These are phyloP conservation scores for Neoarius graeffei DNA, from an alignment of 2,113 vertebrate species.

Conservation along the genomic window DNA sequence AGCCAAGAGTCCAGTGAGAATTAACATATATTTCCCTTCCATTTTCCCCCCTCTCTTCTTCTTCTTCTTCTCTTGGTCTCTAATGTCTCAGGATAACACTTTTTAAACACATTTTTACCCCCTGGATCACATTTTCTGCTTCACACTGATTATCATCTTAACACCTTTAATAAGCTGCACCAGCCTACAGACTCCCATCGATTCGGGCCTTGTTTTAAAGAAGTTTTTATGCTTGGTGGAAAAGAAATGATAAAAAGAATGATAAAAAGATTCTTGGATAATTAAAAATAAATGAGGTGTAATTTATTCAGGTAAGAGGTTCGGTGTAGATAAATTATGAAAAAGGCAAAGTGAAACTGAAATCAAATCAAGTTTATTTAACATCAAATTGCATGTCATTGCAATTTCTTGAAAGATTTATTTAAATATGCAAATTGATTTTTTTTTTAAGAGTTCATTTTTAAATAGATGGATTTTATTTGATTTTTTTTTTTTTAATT, in stretches of 20 bases:
- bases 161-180: conserved; percentile 67
- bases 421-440: neutral
- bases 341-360: neutral
- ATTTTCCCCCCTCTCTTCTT: neutral
- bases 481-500: neutral
- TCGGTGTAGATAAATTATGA: neutral
- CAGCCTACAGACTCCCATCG: conserved; percentile 44
- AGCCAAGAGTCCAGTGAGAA: conserved; percentile 20
- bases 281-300: neutral
- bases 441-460: neutral
- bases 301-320: neutral
- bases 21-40: neutral
- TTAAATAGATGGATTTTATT: neutral
- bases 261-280: neutral
- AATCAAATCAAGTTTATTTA: neutral
- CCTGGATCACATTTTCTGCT: conserved; percentile 21
- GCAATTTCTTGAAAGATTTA: neutral
- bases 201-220: neutral
- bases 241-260: neutral
- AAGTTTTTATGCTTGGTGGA: neutral
- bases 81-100: neutral
- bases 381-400: neutral
- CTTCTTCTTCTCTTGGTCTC: neutral
- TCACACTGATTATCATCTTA: conserved; percentile 64
- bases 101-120: neutral